Percentiles rank a stretch among this genome's conserved stretches.
Conservation (phyloP, 2,797 vertebrate species). For the Hozukius guyotensis region DNA sequence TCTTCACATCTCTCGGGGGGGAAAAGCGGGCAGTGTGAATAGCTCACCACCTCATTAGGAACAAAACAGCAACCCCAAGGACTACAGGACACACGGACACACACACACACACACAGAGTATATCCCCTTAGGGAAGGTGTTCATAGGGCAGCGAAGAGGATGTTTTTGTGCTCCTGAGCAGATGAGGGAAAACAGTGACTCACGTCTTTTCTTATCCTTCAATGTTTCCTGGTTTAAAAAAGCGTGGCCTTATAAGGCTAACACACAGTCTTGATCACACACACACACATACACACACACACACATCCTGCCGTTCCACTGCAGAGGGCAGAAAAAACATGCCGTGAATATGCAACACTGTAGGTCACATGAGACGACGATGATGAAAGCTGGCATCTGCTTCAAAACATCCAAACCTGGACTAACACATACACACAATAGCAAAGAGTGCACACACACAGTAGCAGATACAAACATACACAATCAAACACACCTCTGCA, state of each 20-base stretch:
- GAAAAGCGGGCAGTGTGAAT: slow-evolving; percentile 49
- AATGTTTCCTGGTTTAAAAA: slow-evolving; percentile 67
- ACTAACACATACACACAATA: neutral
- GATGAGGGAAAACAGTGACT: slow-evolving; percentile 68
- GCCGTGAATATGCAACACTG: slow-evolving; percentile 41
- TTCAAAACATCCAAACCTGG: slow-evolving; percentile 36
- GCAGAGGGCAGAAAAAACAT: slow-evolving; percentile 51
- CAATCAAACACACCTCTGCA: neutral
- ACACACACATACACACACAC: neutral
- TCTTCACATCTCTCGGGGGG: slow-evolving; percentile 25
- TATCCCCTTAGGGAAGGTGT: slow-evolving; percentile 30
- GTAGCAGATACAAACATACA: neutral
- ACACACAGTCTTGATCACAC: slow-evolving; percentile 28
- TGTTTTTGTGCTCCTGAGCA: slow-evolving; percentile 65
- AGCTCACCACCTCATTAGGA: slow-evolving; percentile 66
- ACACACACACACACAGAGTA: slow-evolving; percentile 13
- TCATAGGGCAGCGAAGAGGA: slow-evolving; percentile 52
- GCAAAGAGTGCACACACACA: neutral
- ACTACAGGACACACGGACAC: neutral
- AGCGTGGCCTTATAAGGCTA: slow-evolving; percentile 68
- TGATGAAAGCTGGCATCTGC: slow-evolving; percentile 51
- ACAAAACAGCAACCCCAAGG: slow-evolving; percentile 32
- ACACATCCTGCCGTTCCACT: slow-evolving; percentile 27
- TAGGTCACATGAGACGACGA: slow-evolving; percentile 34
- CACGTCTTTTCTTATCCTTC: slow-evolving; percentile 72